Conservation (phyloP, 2,113 vertebrate genomes). For the Lepisosteus oculatus region DNA sequence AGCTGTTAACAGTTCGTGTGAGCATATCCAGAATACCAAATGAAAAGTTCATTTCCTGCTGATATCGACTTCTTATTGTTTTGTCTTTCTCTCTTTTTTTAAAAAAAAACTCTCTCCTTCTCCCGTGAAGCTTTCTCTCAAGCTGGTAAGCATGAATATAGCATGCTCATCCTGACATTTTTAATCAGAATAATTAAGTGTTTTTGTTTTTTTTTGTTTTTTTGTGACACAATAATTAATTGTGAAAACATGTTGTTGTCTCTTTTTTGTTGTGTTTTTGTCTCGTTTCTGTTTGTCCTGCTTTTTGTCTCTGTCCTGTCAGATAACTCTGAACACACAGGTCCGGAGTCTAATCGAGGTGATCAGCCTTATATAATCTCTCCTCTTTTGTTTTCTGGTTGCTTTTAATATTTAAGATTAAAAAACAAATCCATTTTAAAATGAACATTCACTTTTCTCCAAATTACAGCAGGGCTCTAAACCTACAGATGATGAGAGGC, state of each 20-base stretch:
- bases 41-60: constrained; percentile 50
- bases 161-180: constrained; percentile 67
- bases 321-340: constrained; percentile 81
- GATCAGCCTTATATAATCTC: constrained; percentile 59
- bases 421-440: too few species aligned
- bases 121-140: constrained; percentile 97
- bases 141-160: constrained; percentile 94
- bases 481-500: background rate
- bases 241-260: constrained; percentile 4
- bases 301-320: constrained; percentile 38
- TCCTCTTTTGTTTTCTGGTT: background rate
- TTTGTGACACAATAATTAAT: constrained; percentile 38
- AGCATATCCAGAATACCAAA: background rate
- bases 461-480: background rate
- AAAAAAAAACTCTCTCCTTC: constrained; percentile 58
- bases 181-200: constrained; percentile 54
- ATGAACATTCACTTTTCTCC: background rate
- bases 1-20: background rate
- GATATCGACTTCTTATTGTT: constrained; percentile 56
- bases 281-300: constrained; percentile 33
- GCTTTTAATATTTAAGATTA: too few species aligned
- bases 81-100: constrained; percentile 42
- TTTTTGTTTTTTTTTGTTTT: constrained; percentile 42
- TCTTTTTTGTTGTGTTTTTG: constrained; percentile 26
- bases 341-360: constrained; percentile 79